Conservation (phyloP, 1,140 invertebrate genomes). For the Megalonaias nervosa region DNA sequence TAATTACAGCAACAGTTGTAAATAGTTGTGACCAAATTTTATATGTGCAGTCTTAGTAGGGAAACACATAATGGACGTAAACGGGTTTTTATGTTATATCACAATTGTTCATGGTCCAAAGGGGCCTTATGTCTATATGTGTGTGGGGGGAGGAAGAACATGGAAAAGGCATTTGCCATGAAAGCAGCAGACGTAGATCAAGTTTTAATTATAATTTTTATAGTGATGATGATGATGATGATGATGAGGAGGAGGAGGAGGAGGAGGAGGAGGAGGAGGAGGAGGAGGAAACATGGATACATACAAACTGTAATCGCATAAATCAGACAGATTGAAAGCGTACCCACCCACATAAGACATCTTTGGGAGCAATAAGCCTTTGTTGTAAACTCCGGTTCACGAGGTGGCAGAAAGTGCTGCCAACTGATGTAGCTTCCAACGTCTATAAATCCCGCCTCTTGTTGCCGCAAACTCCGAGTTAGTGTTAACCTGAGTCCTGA, state of each 20-base stretch:
- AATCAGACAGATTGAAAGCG: too few species aligned
- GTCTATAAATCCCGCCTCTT: constrained; percentile 34
- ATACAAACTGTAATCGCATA: neutral
- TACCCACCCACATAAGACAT: constrained; percentile 30
- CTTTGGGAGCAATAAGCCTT: constrained; percentile 28
- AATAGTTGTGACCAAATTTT: too few species aligned
- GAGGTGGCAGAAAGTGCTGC: constrained; percentile 30
- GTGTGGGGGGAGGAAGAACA: neutral
- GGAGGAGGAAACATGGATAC: neutral
- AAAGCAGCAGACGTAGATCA: too few species aligned
- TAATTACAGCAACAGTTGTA: too few species aligned
- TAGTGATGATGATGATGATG: too few species aligned
- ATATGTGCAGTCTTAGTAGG: too few species aligned
- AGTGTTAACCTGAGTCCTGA: constrained; percentile 37
- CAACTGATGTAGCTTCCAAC: constrained; percentile 25
- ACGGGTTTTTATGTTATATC: too few species aligned
- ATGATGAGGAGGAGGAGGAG: too few species aligned
- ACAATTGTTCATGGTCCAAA: neutral
- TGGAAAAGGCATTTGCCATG: neutral
- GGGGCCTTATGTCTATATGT: neutral
- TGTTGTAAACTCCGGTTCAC: constrained; percentile 21
- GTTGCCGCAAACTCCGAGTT: constrained; percentile 21
- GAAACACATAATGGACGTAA: too few species aligned
- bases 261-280: neutral
- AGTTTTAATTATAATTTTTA: too few species aligned